These are phyloP conservation scores for Sparidentex hasta DNA, from an alignment of 2,797 vertebrate genomes.

Conservation along the genomic window DNA sequence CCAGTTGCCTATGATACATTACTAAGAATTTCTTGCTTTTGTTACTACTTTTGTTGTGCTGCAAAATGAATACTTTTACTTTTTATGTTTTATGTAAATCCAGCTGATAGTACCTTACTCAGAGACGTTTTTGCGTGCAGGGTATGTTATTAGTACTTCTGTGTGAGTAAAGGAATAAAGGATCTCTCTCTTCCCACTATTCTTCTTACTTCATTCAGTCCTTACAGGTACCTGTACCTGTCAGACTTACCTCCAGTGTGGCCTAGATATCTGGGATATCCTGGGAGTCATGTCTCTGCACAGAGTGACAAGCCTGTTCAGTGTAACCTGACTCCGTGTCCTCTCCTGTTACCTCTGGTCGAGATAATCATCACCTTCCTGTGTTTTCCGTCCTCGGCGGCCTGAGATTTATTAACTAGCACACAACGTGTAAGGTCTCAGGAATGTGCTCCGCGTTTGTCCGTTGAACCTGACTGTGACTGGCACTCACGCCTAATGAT, in stretches of 20 bases:
- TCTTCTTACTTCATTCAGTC: constrained; percentile 23
- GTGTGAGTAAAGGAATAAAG: too few relatives aligned
- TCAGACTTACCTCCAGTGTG: constrained; percentile 23
- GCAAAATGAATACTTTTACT: too few relatives aligned
- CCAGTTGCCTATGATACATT: too few relatives aligned
- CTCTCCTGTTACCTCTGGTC: constrained; percentile 65
- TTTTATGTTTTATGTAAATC: too few relatives aligned
- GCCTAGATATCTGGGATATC: constrained; percentile 27
- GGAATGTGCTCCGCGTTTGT: constrained; percentile 76
- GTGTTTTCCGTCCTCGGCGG: constrained; percentile 51
- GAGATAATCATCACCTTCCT: constrained; percentile 74
- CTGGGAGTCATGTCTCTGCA: constrained; percentile 33
- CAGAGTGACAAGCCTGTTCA: constrained; percentile 47
- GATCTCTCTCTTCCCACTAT: too few relatives aligned
- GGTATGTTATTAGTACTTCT: too few relatives aligned
- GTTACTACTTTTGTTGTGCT: too few relatives aligned
- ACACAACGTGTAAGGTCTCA: constrained; percentile 58
- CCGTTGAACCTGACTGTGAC: constrained; percentile 71
- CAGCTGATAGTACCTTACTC: too few relatives aligned
- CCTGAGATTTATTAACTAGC: constrained; percentile 74
- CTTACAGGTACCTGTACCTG: constrained; percentile 39
- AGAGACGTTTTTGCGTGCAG: too few relatives aligned
- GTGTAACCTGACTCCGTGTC: constrained; percentile 64
- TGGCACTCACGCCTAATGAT: constrained; percentile 64
- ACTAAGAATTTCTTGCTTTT: too few relatives aligned